Conservation (phyloP, 2,113 vertebrate genomes). For the Corythoichthys haematopterus region DNA sequence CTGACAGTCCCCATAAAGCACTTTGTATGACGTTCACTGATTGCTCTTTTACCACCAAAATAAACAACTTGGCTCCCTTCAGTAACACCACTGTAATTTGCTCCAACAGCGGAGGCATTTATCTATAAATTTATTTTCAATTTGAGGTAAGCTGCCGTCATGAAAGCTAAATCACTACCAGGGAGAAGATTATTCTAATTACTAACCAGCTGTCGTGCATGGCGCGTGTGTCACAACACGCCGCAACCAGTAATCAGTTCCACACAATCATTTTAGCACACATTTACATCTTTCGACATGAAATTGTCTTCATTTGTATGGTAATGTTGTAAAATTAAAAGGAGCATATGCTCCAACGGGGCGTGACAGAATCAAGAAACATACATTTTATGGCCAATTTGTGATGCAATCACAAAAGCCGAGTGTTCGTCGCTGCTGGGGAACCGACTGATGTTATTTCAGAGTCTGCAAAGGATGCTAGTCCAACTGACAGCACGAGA, state of each 20-base stretch:
- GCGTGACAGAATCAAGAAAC: constrained; percentile 49
- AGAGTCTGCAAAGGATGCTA: constrained; percentile 21
- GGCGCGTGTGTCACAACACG: constrained; percentile 61
- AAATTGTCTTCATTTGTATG: constrained; percentile 67
- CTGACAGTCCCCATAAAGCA: constrained; percentile 59
- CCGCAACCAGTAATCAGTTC: constrained; percentile 66
- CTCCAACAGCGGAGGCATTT: constrained; percentile 67
- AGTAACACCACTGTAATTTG: constrained; percentile 70
- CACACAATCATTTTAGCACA: constrained; percentile 59
- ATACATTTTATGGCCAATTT: constrained; percentile 57
- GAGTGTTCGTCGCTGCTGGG: constrained; percentile 33
- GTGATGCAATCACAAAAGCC: constrained; percentile 38
- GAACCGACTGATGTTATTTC: constrained; percentile 30
- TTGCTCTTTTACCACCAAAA: constrained; percentile 70
- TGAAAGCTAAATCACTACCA: constrained; percentile 72
- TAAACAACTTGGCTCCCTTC: constrained; percentile 70
- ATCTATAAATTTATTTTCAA: constrained; percentile 78
- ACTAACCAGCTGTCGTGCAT: constrained; percentile 67
- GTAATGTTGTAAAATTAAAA: constrained; percentile 56
- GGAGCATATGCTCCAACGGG: constrained; percentile 31
- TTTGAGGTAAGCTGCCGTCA: constrained; percentile 72
- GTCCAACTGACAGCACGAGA: constrained; percentile 27
- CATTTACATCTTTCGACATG: constrained; percentile 62
- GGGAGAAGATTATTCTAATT: constrained; percentile 77
- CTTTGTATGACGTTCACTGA: constrained; percentile 64